Evolutionary conservation across 2,797 vertebrate genomes (phyloP).

Genomic region (Vespertilio murinus): DNA sequence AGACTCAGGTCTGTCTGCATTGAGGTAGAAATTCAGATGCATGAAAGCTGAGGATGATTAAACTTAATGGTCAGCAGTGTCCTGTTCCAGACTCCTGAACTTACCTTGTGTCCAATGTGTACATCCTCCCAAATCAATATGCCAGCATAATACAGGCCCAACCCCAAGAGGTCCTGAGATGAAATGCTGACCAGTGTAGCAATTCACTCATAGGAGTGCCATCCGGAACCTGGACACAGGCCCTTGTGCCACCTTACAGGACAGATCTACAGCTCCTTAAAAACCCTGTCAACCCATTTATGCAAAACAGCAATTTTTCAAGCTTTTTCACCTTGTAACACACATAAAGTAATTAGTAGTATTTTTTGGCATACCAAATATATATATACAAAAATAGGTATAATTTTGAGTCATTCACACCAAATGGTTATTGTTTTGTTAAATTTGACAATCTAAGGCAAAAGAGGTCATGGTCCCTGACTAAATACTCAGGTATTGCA

Average conservation of each 20-base stretch:
- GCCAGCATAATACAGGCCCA: too few species aligned
- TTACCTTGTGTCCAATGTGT: not conserved
- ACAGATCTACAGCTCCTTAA: not conserved
- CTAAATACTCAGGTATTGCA: not conserved
- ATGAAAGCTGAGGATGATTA: not conserved
- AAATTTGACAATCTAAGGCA: not conserved
- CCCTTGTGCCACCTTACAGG: not conserved
- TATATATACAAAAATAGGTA: not conserved
- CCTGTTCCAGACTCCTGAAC: not conserved
- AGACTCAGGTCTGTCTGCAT: not conserved
- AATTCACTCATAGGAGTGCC: too few species aligned
- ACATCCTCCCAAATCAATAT: not conserved
- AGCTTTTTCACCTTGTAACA: not conserved
- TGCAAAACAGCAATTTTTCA: not conserved
- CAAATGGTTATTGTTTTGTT: not conserved
- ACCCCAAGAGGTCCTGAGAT: not conserved
- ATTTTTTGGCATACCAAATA: not conserved
- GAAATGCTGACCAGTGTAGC: not conserved
- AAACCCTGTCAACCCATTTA: not conserved
- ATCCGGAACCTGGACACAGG: rapidly evolving
- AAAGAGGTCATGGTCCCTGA: not conserved
- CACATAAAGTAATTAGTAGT: not conserved
- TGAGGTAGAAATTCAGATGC: not conserved
- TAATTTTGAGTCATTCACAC: not conserved
- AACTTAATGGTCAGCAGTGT: not conserved